Base-by-base conservation (phyloP, 2,113 vertebrate genomes). In the Penelope pileata region DNA sequence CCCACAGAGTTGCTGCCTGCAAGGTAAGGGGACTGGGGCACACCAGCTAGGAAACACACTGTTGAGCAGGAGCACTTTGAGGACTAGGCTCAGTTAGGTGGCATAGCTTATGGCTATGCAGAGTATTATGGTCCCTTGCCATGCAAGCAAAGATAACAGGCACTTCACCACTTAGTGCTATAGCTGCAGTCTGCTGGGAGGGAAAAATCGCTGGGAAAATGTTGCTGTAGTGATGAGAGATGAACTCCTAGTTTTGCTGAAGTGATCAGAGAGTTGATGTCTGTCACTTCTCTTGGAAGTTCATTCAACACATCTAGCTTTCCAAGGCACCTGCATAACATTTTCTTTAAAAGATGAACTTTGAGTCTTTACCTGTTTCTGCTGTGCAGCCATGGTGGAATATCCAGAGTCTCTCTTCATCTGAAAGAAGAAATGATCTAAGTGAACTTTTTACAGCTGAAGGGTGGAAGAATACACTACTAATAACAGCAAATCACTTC, bases 351-450 rank as follows among this genome's bases (percentile, higher is more conserved):
- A 24, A 43, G 45, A 16, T 16, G 60, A 34, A 82, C 21, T 53
- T 74, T 21, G 68, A 72, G 40, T 27, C 42, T 90, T 97, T 95
- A 97, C 97, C 96, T 97, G 97, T 51, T 87, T 83, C 64, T 89
- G 73, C 88, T 88, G 92, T 59, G 83, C 76, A 16, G 47, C 30
- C 17, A 4, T 10, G 29, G 75, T 59, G 51, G 18, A 51, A 30
- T 32, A 86, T 30, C 70, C 86, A 38, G 74, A 66, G 48, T 88
- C 64, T 82, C 17, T 74, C 53, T 91, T 92, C 97, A 97, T 98
- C 97, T 98, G 94, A 83, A 97, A 97, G 11, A 85, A 96, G 72
- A 96, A 30, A 68, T 68, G 40, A 94, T 23, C 3, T 12, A 18
- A 96, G 53, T 64, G 79, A 88, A 88, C 58, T 50, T 80, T 60